Evolutionary conservation across 2,113 vertebrate species (phyloP), one percentile per base, ranked within the genome.

Genomic region (Hippocampus comes): DNA sequence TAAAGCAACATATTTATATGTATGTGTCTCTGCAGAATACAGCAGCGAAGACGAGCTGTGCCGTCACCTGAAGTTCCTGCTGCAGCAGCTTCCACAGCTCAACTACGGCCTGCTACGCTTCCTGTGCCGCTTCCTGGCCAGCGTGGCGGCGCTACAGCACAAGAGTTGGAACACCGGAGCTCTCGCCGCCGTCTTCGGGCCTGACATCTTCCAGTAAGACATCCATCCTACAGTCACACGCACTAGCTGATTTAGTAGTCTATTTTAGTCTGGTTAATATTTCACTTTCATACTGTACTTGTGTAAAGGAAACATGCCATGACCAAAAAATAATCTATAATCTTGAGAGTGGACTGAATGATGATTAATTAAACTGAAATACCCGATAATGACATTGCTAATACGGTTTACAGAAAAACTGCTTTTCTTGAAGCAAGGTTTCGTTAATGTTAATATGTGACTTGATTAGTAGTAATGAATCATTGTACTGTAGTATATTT

Each of bases 141-240:
- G 95, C 0, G 95, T 98, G 92, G 96, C 94, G 57, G 95, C 96
- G 0, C 93, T 98, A 90, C 96, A 99, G 92, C 94, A 94, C 88
- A 95, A 98, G 83, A 94, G 94, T 87, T 99, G 97, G 97, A 95
- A 94, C 83, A 88, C 95, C 20, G 94, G 94, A 83, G 92, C 94
- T 74, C 94, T 98, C 87, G 96, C 96, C 79, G 96, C 96, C 56
- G 96, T 99, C 89, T 98, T 99, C 75, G 97, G 96, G 78, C 96
- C 96, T 1, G 97, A 99, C 93, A 93, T 98, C 88, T 99, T 99
- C 85, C 96, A 98, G 96, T 99, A 93, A 95, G 96, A 91, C 67
- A 7, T 17, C 5, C 12, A 49, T 49, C 46, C 4, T 7, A 34
- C 0, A 30, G 57, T 17, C 25, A 17, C 12, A 60, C 27, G 14